These are phyloP conservation scores for Epirrita christyi DNA, from an alignment of 2,888 invertebrate species.

Conservation along the genomic window DNA sequence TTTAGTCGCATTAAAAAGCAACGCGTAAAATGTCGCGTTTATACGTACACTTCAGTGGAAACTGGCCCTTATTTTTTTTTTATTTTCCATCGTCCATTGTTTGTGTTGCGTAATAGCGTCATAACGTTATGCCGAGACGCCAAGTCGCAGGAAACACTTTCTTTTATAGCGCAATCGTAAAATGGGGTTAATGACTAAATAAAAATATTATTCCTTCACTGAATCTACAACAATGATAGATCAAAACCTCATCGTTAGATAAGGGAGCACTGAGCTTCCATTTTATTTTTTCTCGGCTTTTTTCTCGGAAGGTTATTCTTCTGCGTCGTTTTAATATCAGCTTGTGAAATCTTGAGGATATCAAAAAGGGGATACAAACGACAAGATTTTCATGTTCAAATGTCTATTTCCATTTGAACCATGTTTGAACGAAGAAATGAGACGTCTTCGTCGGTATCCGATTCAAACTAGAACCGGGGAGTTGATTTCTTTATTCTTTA, in stretches of 20 bases:
- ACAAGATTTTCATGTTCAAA: too few species aligned
- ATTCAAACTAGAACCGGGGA: too few species aligned
- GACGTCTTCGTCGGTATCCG: too few species aligned
- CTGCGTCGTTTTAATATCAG: too few species aligned
- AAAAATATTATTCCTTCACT: slow-evolving; percentile 24
- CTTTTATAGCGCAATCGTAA: slow-evolving; percentile 46
- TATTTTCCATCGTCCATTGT: slow-evolving; percentile 54
- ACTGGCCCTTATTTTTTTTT: slow-evolving; percentile 25
- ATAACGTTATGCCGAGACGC: slow-evolving; percentile 42
- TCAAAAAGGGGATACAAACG: too few species aligned
- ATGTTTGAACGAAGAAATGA: too few species aligned
- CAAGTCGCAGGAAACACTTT: slow-evolving; percentile 52
- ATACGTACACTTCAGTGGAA: slow-evolving; percentile 6
- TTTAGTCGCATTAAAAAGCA: neutral
- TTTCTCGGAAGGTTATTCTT: too few species aligned
- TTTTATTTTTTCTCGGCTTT: slow-evolving; percentile 2
- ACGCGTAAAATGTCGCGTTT: neutral
- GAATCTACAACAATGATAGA: slow-evolving; percentile 19
- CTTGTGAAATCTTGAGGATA: too few species aligned
- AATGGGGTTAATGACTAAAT: slow-evolving; percentile 40
- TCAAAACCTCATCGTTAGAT: slow-evolving; percentile 7
- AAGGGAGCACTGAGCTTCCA: neutral
- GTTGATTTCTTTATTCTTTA: too few species aligned
- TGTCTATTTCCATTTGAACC: too few species aligned
- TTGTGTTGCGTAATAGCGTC: slow-evolving; percentile 56